Conservation (phyloP, 2,888 invertebrate species). For the Drosophila kambysellisi region DNA sequence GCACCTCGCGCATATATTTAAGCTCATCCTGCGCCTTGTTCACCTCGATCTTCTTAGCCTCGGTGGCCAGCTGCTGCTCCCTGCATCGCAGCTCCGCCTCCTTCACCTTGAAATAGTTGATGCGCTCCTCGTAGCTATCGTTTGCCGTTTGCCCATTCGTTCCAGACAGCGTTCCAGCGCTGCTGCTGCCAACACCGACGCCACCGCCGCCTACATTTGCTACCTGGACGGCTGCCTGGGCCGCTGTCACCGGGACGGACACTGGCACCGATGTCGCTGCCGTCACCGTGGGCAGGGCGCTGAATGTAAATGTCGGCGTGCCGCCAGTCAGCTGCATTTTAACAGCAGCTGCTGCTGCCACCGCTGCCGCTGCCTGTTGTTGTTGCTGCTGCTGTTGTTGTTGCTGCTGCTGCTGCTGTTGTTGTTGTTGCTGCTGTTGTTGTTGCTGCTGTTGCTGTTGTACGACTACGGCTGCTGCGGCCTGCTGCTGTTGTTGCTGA, state of each 20-base stretch:
- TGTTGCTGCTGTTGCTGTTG: slow-evolving; percentile 53
- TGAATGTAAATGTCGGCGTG: slow-evolving; percentile 82
- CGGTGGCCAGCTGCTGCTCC: slow-evolving; percentile 82
- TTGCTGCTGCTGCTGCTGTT: slow-evolving; percentile 55
- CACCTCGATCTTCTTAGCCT: slow-evolving; percentile 83
- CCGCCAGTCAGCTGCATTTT: slow-evolving; percentile 80
- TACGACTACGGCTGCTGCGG: slow-evolving; percentile 56
- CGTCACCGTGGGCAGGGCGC: slow-evolving; percentile 78
- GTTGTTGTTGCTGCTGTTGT: slow-evolving; percentile 51
- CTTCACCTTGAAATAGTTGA: slow-evolving; percentile 82
- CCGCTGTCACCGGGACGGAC: slow-evolving; percentile 47
- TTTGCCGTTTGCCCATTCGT: slow-evolving; percentile 5
- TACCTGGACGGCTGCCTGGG: slow-evolving; percentile 8
- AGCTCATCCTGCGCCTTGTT: slow-evolving; percentile 83
- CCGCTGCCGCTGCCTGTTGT: slow-evolving; percentile 52
- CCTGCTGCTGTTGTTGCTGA: slow-evolving; percentile 71
- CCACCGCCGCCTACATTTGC: slow-evolving; percentile 31
- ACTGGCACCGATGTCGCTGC: slow-evolving; percentile 51
- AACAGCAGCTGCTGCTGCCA: slow-evolving; percentile 64
- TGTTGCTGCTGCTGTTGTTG: slow-evolving; percentile 56
- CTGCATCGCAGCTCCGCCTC: slow-evolving; percentile 83
- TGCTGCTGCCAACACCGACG: slow-evolving; percentile 18
- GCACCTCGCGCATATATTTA: slow-evolving; percentile 82
- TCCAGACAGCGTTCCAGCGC: slow-evolving; percentile 38
- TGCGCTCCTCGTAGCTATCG: slow-evolving; percentile 79